Evolutionary conservation across 1,140 invertebrate genomes (phyloP), one percentile per base, ranked within the genome.

Genomic region (Brachionus manjavacas): DNA sequence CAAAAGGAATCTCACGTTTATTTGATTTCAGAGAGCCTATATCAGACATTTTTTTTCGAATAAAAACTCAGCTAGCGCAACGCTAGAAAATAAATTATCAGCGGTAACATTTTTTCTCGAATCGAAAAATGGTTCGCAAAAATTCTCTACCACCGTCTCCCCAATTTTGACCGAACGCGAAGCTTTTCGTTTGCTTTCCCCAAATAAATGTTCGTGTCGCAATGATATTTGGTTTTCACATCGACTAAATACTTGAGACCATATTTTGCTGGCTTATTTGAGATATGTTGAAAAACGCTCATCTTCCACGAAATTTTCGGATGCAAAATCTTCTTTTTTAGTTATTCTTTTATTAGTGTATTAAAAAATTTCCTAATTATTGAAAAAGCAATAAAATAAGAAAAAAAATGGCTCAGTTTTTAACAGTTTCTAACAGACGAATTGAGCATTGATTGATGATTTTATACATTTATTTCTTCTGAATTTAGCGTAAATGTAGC

Each of bases 191-290:
- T 52, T 14, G 12, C 16, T 52, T 52, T 52, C 4, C 49, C 49
- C 12, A 52, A 52, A 52, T 52, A 52, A 2, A 52, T n/a, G n/a
- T 52, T n/a, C 4, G 14, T 66, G 25, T 66, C 64, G 9, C 23
- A 14, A 11, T 4, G 7, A 84, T 84, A 86, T 35, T 70, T 39
- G 28, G 72, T 83, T 23, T 66, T 16, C 35, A 80, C 14, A 84
- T 86, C 84, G 74, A 70, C 66, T 14, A 80, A 14, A 41, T 88
- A 84, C 86, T 90, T 91, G 39, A 91, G 86, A 85, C 89, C 87
- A 88, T 90, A 91, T 85, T 90, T 90, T 55, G 86, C 87, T 3
- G 90, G 90, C 87, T 91, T 91, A 46, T 86, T 87, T 52, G 90
- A 87, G 49, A 92, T 90, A 52, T 88, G 88, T 80, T 88, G 87